phyloP scores from a whole-genome alignment of 2,797 vertebrate genomes.

The Phrynocephalus vlangalii region DNA sequence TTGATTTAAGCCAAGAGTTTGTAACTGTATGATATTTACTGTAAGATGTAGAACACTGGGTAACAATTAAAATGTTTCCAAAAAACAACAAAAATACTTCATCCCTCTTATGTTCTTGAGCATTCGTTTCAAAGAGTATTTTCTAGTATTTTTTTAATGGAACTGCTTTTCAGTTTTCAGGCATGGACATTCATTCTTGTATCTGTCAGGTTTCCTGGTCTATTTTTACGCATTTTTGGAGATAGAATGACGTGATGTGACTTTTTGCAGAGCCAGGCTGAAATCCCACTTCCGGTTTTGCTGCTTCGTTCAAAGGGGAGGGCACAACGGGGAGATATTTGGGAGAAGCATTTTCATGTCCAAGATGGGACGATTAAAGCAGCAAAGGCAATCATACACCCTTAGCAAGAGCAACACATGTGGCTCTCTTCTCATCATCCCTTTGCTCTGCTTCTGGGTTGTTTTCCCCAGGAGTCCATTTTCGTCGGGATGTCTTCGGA shows the following conservation, averaged over 20 bases:
- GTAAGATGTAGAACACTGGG: conserved; percentile 99
- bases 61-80: conserved; percentile 98
- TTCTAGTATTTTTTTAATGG: neutral
- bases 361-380: no score
- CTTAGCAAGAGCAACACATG: no score
- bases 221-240: neutral
- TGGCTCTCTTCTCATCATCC: neutral
- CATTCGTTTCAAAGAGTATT: conserved; percentile 28
- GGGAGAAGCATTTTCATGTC: neutral
- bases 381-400: no score
- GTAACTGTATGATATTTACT: conserved; percentile 99
- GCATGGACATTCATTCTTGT: no score
- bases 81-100: conserved; percentile 53
- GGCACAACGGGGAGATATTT: no score
- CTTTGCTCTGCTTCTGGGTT: neutral
- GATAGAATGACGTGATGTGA: neutral
- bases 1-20: conserved; percentile 99
- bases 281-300: neutral
- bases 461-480: neutral
- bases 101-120: conserved; percentile 42
- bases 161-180: neutral
- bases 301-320: neutral
- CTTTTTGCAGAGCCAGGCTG: neutral
- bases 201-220: neutral
- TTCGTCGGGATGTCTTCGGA: neutral